Percentiles rank a stretch among this genome's conserved stretches.
phyloP scores from a whole-genome alignment of 2,113 vertebrate genomes.

The Sinocyclocheilus anshuiensis region DNA sequence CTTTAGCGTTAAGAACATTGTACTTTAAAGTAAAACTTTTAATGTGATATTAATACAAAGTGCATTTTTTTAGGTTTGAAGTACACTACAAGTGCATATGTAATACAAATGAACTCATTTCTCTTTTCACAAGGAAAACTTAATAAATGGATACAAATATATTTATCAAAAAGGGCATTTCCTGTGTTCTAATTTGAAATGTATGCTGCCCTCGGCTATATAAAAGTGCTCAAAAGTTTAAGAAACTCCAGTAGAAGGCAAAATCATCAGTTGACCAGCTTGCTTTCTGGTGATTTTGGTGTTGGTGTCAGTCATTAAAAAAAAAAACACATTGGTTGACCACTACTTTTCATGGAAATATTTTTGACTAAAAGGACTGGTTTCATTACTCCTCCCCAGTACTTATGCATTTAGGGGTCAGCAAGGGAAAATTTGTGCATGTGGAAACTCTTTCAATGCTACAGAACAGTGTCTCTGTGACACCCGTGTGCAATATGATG shows the following conservation, averaged over 20 bases:
- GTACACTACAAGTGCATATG: not conserved
- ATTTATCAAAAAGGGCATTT: not conserved
- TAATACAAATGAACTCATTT: not conserved
- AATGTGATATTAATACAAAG: not conserved
- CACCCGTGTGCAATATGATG: not conserved
- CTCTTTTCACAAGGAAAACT: not conserved
- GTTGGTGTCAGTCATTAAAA: not conserved
- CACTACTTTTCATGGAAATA: not conserved
- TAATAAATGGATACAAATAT: not conserved
- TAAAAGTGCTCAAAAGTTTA: not conserved
- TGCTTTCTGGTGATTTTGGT: not conserved
- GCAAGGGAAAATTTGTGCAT: not conserved
- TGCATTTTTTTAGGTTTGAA: not conserved
- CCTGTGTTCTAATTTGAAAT: not conserved
- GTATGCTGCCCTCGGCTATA: not conserved
- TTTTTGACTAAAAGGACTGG: not conserved
- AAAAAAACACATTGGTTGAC: not conserved
- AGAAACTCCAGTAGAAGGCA: not conserved
- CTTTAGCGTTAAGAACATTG: too few relatives aligned
- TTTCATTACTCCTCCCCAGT: not conserved
- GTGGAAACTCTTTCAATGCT: not conserved
- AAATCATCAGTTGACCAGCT: not conserved
- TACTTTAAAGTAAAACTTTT: not conserved
- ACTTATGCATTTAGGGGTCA: not conserved
- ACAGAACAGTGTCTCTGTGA: not conserved